Percentiles rank a stretch among this genome's conserved stretches.
Evolutionary conservation across 2,113 vertebrate genomes (phyloP).

Genomic region (Puntigrus tetrazona): DNA sequence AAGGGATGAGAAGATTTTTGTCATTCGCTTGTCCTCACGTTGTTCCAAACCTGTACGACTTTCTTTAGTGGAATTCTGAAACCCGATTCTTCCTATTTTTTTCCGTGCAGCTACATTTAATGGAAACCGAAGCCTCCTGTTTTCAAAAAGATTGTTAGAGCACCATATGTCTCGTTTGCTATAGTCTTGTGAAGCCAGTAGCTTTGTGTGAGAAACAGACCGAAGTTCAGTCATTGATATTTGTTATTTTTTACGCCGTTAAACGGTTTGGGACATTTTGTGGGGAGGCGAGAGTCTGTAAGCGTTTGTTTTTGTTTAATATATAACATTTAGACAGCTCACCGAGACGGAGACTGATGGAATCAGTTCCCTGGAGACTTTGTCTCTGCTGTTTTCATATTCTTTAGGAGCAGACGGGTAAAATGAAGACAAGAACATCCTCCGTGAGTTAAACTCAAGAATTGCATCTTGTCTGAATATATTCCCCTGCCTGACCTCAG

Average conservation of each 20-base stretch:
- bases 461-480: neutral
- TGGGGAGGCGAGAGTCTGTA: neutral
- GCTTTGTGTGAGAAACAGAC: neutral
- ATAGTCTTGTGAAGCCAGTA: neutral
- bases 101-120: neutral
- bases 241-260: neutral
- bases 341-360: neutral
- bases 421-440: constrained; percentile 18
- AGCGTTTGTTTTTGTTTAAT: constrained; percentile 9
- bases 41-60: neutral
- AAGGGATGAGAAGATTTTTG: neutral
- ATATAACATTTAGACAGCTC: constrained; percentile 21
- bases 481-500: neutral
- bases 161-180: neutral
- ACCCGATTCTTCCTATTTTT: neutral
- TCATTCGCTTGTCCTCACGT: neutral
- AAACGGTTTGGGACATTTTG: neutral
- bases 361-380: neutral
- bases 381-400: neutral
- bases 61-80: neutral
- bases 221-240: neutral
- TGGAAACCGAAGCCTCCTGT: neutral
- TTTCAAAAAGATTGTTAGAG: neutral
- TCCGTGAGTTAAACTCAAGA: neutral
- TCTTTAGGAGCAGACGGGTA: neutral